Evolutionary conservation across 2,797 vertebrate genomes (phyloP), one percentile per base, ranked within the genome.

Genomic region (Sebastes dallii): DNA sequence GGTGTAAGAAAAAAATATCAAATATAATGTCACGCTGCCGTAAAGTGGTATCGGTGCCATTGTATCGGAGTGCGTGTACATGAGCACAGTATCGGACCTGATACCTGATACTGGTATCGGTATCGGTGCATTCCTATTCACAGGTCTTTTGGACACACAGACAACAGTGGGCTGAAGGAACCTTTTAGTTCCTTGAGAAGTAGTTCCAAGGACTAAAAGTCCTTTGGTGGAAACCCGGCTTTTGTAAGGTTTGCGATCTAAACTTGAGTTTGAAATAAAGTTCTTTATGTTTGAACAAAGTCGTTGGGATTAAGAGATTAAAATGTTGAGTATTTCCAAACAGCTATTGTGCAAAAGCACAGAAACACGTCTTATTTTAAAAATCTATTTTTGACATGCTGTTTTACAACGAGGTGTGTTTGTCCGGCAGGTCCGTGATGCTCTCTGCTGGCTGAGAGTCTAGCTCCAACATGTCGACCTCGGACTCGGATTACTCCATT

Each of bases 401-500:
- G 20, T 71, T 54, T 39, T 14, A 61, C 9, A 18, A n/a, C 5
- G 0, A 24, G 3, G n/a, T 65, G 64, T 75, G 71, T 77, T 13
- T 69, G 30, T 5, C 30, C 32, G 2, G 11, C 84, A 93, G 92
- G 77, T 88, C 72, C 55, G 78, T 75, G 74, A 91, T 88, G 89
- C 66, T 75, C 66, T 66, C 82, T 77, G 72, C 86, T 68, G 83
- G 84, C 59, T 90, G 85, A 84, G 9, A 9, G 8, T 64, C 55
- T 4, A 62, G 3, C 66, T 66, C 67, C 67, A 92, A 9, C 80
- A 95, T 95, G 93, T 92, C 88, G 3, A 72, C 89, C 66, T 91
- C 91, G 1, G 90, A 93, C 87, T 94, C 91, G 1, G 92, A 93
- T 67, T 75, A 68, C 67, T 92, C 91, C 66, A 82, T 87, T 10